These are phyloP conservation scores for Marcusenius ussheri DNA, from an alignment of 2,113 vertebrate genomes.

Conservation along the genomic window DNA sequence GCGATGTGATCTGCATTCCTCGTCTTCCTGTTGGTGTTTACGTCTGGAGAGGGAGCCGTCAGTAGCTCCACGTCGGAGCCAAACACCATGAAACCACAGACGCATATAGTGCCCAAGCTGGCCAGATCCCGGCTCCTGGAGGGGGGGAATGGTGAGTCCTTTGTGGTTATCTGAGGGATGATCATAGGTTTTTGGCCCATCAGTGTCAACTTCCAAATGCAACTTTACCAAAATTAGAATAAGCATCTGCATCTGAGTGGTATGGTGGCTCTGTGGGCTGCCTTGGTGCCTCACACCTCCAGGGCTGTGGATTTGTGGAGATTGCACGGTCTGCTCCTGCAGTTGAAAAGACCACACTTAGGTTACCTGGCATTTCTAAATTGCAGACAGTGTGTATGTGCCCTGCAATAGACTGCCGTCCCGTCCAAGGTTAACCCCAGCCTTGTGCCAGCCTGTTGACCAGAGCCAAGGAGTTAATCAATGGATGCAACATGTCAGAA, in stretches of 20 bases:
- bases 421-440: neutral
- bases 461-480: neutral
- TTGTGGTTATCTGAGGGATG: neutral
- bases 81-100: neutral
- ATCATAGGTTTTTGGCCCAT: neutral
- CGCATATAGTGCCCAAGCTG: neutral
- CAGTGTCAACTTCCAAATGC: neutral
- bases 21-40: conserved; percentile 6
- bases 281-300: neutral
- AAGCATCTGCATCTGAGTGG: neutral
- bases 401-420: neutral
- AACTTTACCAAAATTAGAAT: neutral
- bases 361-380: neutral
- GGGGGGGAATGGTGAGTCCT: neutral
- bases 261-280: neutral
- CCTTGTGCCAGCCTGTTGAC: neutral
- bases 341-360: neutral
- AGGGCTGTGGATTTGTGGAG: neutral
- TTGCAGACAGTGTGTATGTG: neutral
- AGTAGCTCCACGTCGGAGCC: neutral
- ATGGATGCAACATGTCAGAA: neutral
- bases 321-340: neutral
- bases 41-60: neutral
- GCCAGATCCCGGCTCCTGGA: neutral
- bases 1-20: neutral